These are phyloP conservation scores for Hippocampus barbouri DNA, from an alignment of 2,113 vertebrate genomes.

Conservation along the genomic window DNA sequence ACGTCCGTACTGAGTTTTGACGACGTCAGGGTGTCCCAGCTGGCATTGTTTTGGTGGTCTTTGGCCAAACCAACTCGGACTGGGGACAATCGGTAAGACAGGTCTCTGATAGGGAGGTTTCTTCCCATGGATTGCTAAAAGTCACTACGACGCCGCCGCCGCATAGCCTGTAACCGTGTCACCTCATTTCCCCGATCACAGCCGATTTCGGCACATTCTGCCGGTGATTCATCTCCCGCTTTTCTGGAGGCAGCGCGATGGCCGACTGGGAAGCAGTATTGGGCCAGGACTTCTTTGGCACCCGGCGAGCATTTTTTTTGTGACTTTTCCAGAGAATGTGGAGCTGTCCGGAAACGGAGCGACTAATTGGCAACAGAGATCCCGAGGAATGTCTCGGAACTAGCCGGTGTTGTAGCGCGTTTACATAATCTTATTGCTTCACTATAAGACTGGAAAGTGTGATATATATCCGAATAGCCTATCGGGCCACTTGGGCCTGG, in stretches of 20 bases:
- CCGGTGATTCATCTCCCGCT: conserved; percentile 53
- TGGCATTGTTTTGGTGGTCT: no score
- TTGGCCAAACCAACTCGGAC: neutral
- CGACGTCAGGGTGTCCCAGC: no score
- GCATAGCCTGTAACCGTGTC: neutral
- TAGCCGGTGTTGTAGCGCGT: conserved; percentile 43
- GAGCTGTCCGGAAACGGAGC: conserved; percentile 57
- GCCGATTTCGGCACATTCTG: neutral
- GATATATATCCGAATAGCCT: conserved; percentile 36
- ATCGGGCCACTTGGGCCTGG: conserved; percentile 36
- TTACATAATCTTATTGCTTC: conserved; percentile 48
- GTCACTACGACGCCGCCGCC: no score
- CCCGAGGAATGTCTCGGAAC: conserved; percentile 51
- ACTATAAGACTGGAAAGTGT: conserved; percentile 58
- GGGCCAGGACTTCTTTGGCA: conserved; percentile 62
- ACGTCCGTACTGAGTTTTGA: no score
- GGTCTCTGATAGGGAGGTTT: neutral
- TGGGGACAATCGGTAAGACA: no score
- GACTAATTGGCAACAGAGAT: conserved; percentile 58
- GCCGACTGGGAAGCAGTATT: conserved; percentile 32
- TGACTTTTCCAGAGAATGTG: conserved; percentile 54
- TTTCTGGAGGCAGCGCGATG: conserved; percentile 55
- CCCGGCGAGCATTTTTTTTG: conserved; percentile 34
- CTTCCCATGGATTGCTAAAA: no score
- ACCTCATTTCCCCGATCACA: neutral